A percentile compares a stretch with the other conserved stretches of the same genome.
Conservation (phyloP, 2,113 vertebrate genomes). For the Coptodon rendalli region DNA sequence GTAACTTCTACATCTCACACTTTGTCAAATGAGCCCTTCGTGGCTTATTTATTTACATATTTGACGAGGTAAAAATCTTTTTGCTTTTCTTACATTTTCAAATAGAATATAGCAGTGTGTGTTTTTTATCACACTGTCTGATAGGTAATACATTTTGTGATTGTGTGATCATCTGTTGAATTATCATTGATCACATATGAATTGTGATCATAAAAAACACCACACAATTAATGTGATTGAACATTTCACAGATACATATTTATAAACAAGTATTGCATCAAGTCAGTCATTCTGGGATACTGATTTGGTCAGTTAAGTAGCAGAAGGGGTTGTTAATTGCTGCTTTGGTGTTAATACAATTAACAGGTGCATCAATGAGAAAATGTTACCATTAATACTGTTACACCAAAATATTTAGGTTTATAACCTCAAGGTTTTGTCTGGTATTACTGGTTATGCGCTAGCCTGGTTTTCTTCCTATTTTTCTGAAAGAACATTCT, state of each 20-base stretch:
- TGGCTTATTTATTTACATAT: background rate
- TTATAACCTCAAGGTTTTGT: background rate
- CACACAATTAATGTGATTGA: background rate
- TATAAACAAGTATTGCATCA: too few species aligned
- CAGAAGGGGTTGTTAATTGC: too few species aligned
- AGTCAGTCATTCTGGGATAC: too few species aligned
- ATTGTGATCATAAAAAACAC: rapidly evolving
- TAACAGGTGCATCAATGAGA: background rate
- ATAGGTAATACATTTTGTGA: background rate
- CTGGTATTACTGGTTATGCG: background rate
- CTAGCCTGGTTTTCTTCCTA: rapidly evolving
- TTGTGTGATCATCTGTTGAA: too few species aligned
- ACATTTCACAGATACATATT: background rate
- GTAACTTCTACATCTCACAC: background rate
- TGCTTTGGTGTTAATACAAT: background rate
- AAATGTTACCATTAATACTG: rapidly evolving
- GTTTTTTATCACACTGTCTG: rapidly evolving
- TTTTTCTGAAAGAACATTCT: background rate
- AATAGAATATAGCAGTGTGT: background rate
- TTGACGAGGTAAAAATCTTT: rapidly evolving
- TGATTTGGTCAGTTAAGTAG: too few species aligned
- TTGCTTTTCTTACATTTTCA: background rate
- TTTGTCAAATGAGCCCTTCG: rapidly evolving
- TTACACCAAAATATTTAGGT: background rate
- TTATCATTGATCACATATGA: too few species aligned